Conservation (phyloP, 1,140 invertebrate genomes). For the Frieseomelitta varia region DNA sequence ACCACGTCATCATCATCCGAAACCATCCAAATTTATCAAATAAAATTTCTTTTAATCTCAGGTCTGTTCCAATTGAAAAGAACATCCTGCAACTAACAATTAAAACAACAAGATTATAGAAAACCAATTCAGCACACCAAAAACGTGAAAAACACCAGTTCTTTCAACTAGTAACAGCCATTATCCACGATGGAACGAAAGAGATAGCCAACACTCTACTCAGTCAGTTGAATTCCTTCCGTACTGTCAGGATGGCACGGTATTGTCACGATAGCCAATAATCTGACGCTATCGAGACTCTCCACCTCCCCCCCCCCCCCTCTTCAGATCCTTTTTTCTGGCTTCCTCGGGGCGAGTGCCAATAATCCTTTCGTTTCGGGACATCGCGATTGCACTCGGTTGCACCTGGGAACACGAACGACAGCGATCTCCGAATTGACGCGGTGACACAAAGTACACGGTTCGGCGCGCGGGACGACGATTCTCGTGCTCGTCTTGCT, state of each 20-base stretch:
- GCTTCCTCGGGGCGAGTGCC: not conserved
- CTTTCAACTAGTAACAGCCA: not conserved
- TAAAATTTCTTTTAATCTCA: no score
- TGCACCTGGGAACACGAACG: constrained; percentile 7
- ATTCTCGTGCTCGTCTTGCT: not conserved
- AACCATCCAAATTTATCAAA: no score
- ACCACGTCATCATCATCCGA: no score
- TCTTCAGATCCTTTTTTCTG: not conserved
- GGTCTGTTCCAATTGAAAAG: not conserved
- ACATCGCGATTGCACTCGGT: not conserved
- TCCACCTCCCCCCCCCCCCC: not conserved
- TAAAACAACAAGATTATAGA: not conserved
- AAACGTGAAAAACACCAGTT: not conserved
- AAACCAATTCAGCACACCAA: not conserved
- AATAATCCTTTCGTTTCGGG: constrained; percentile 22
- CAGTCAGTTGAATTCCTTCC: not conserved
- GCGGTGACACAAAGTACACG: constrained; percentile 1
- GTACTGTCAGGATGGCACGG: not conserved
- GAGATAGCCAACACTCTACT: not conserved
- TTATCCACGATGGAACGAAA: not conserved
- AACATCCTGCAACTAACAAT: not conserved
- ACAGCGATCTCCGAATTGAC: not conserved
- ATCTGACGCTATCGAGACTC: constrained; percentile 8
- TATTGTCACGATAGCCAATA: constrained; percentile 15
- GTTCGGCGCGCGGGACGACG: not conserved